A percentile compares a stretch with the other conserved stretches of the same genome.
Conservation (phyloP, 2,888 invertebrate species). For the Drosophila buzzatii region DNA sequence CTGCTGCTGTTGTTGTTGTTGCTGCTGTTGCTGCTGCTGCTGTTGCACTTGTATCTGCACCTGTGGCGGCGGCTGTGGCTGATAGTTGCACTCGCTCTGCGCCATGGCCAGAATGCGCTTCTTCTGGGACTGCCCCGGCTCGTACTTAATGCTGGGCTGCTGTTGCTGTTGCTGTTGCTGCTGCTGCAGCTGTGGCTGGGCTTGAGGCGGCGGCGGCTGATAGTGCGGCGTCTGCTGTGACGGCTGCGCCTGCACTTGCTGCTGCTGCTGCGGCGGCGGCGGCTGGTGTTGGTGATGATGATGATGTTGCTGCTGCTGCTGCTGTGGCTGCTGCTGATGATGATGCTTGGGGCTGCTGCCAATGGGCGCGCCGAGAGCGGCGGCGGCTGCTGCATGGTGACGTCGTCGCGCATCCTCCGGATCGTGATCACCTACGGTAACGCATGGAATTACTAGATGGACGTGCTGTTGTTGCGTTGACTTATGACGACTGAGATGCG, state of each 20-base stretch:
- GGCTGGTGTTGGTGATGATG: slow-evolving; percentile 32
- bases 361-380: slow-evolving; percentile 42
- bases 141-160: slow-evolving; percentile 84
- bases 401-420: slow-evolving; percentile 87
- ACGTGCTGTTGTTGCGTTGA: slow-evolving; percentile 86
- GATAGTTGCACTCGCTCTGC: slow-evolving; percentile 90
- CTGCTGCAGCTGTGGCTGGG: slow-evolving; percentile 65
- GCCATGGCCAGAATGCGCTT: slow-evolving; percentile 95
- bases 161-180: slow-evolving; percentile 73
- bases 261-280: slow-evolving; percentile 54
- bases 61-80: slow-evolving; percentile 86
- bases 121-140: slow-evolving; percentile 92
- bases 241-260: slow-evolving; percentile 63
- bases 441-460: slow-evolving; percentile 92
- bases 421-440: slow-evolving; percentile 91
- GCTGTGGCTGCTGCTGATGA: slow-evolving; percentile 74
- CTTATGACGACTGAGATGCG: slow-evolving; percentile 78
- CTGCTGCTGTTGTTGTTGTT: slow-evolving; percentile 38
- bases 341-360: slow-evolving; percentile 74
- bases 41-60: slow-evolving; percentile 46
- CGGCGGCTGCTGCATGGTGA: slow-evolving; percentile 68
- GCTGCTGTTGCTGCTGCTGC: slow-evolving; percentile 42
- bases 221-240: slow-evolving; percentile 47
- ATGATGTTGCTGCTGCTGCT: slow-evolving; percentile 41
- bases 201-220: slow-evolving; percentile 50